These are phyloP conservation scores for Dissostichus mawsoni DNA, from an alignment of 2,113 vertebrate species.

Conservation along the genomic window DNA sequence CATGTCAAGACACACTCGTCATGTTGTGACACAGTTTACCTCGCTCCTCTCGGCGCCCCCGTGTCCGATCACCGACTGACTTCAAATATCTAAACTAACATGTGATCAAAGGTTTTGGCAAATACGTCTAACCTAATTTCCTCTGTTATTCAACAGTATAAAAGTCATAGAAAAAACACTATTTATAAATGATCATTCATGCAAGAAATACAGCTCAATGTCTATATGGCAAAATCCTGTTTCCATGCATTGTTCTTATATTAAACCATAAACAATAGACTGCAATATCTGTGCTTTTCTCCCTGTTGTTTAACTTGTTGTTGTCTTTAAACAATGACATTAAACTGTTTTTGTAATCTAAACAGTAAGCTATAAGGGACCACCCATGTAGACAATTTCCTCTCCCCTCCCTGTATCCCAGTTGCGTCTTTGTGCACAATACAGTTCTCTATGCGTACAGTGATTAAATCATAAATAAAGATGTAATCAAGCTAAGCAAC, in stretches of 20 bases:
- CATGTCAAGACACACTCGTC: slow-evolving; percentile 63
- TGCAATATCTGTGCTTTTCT: background rate
- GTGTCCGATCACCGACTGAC: slow-evolving; percentile 10
- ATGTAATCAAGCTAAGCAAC: slow-evolving; percentile 11
- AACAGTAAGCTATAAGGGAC: slow-evolving; percentile 48
- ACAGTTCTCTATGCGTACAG: slow-evolving; percentile 3
- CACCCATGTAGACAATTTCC: slow-evolving; percentile 81
- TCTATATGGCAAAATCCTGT: background rate
- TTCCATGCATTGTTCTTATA: background rate
- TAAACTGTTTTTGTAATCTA: slow-evolving; percentile 38
- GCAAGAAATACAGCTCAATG: background rate
- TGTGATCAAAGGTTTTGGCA: slow-evolving; percentile 2
- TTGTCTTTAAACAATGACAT: slow-evolving; percentile 23
- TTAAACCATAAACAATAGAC: slow-evolving; percentile 3
- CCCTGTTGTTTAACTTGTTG: slow-evolving; percentile 5
- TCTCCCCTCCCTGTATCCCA: slow-evolving; percentile 41
- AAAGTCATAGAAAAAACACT: slow-evolving; percentile 2
- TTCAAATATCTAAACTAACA: slow-evolving; percentile 1
- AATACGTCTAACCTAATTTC: slow-evolving; percentile 3
- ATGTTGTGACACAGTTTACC: slow-evolving; percentile 54
- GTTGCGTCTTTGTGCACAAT: slow-evolving; percentile 37
- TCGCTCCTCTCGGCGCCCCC: slow-evolving; percentile 29
- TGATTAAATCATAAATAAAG: slow-evolving; percentile 19
- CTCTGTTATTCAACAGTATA: slow-evolving; percentile 3
- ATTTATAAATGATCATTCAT: slow-evolving; percentile 16